These are phyloP conservation scores for Pachydiplax longipennis DNA, from an alignment of 2,888 invertebrate species.

Conservation along the genomic window DNA sequence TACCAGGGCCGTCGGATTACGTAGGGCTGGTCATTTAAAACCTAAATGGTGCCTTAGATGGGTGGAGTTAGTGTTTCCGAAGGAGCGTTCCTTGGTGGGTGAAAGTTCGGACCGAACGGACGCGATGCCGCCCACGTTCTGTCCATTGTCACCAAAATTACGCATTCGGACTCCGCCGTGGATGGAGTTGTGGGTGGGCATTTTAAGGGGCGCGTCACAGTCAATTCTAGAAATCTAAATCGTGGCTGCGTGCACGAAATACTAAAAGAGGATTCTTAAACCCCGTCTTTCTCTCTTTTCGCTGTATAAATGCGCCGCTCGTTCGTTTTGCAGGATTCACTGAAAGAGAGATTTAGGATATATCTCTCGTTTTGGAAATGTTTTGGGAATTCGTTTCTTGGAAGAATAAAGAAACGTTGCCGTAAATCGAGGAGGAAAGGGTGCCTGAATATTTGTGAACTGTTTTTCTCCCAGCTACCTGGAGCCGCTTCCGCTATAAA, in stretches of 20 bases:
- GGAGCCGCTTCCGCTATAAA: too few relatives aligned
- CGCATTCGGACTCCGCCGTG: constrained; percentile 10
- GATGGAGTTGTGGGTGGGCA: background rate
- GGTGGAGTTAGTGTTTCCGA: background rate
- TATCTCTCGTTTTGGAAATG: background rate
- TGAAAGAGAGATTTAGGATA: background rate
- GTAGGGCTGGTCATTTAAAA: too few relatives aligned
- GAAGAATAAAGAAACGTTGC: too few relatives aligned
- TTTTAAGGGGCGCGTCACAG: background rate
- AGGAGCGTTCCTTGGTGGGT: background rate
- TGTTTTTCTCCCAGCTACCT: too few relatives aligned
- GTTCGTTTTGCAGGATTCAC: background rate
- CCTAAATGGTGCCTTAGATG: too few relatives aligned
- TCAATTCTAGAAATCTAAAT: constrained; percentile 24
- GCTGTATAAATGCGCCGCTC: background rate
- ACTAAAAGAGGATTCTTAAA: background rate
- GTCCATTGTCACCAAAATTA: constrained; percentile 35
- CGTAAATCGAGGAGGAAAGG: too few relatives aligned
- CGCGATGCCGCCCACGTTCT: background rate
- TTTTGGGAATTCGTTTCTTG: too few relatives aligned
- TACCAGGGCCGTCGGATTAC: background rate
- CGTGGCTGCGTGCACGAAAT: constrained; percentile 15
- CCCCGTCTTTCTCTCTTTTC: background rate
- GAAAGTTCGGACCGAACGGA: background rate
- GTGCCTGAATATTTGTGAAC: too few relatives aligned